Evolutionary conservation across 2,888 invertebrate genomes (phyloP).

Genomic region (Megamerina dolium): DNA sequence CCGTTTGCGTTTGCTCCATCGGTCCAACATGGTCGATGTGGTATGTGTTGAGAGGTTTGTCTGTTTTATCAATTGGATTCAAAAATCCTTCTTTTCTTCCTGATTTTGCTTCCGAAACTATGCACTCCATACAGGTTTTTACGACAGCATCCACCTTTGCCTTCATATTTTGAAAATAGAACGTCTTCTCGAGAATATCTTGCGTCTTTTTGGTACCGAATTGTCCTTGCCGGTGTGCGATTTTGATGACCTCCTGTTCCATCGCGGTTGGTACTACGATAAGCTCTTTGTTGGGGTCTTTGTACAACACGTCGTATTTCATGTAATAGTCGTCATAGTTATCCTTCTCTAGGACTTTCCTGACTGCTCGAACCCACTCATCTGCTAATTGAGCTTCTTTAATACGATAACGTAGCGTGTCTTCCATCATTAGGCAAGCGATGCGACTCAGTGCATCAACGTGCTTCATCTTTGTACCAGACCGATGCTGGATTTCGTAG

Average conservation of each 20-base stretch:
- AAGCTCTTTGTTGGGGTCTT: conserved; percentile 12
- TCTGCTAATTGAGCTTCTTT: conserved; percentile 14
- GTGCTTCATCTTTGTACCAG: conserved; percentile 17
- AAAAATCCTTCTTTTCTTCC: conserved; percentile 14
- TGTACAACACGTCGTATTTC: conserved; percentile 16
- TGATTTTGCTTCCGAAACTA: conserved; percentile 13
- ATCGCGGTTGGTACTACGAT: conserved; percentile 36
- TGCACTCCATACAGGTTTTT: conserved; percentile 18
- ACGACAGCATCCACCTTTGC: conserved; percentile 14
- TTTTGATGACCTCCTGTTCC: conserved; percentile 34
- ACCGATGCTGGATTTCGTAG: conserved; percentile 17
- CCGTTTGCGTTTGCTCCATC: conserved; percentile 26
- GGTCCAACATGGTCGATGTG: conserved; percentile 36
- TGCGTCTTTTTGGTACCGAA: conserved; percentile 14
- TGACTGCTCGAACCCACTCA: conserved; percentile 12
- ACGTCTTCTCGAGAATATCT: conserved; percentile 15
- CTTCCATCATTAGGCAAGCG: conserved; percentile 11
- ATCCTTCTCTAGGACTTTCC: conserved; percentile 9
- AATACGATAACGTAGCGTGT: conserved; percentile 8
- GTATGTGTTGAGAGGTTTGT: conserved; percentile 6
- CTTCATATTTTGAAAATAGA: conserved; percentile 13
- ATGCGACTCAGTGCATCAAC: conserved; percentile 19
- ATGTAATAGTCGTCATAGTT: conserved; percentile 16
- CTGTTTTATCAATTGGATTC: conserved; percentile 14
- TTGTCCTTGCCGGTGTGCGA: conserved; percentile 27